Evolutionary conservation across 1,140 invertebrate species (phyloP).

Genomic region (Rhopalosiphum padi): DNA sequence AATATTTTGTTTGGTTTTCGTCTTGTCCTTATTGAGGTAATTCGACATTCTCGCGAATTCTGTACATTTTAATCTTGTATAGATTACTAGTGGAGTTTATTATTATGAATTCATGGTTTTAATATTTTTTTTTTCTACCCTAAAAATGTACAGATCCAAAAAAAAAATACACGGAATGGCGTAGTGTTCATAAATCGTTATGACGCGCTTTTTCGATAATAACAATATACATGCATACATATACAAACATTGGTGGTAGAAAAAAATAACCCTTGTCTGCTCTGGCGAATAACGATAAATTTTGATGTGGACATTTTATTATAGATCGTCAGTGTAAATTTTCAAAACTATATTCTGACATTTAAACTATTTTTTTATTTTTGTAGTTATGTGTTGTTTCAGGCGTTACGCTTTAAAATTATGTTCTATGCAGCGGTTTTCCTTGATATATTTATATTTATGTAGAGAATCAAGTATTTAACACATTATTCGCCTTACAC

Average conservation of each 20-base stretch:
- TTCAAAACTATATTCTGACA: neutral
- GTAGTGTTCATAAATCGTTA: neutral
- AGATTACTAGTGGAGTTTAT: neutral
- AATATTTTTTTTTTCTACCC: too few relatives aligned
- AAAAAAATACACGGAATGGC: neutral
- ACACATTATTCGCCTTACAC: neutral
- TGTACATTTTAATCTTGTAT: neutral
- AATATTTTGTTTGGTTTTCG: neutral
- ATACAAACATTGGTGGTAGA: neutral
- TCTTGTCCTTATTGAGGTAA: neutral
- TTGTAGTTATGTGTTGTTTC: neutral
- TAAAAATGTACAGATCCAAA: neutral
- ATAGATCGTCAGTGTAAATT: neutral
- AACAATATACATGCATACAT: neutral
- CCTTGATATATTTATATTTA: conserved; percentile 6
- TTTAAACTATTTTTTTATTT: neutral
- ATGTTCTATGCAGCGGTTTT: neutral
- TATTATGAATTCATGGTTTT: neutral
- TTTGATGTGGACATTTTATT: neutral
- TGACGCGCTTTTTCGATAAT: neutral
- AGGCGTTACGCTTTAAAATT: neutral
- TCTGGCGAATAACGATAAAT: neutral
- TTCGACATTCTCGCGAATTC: neutral
- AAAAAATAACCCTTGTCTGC: neutral
- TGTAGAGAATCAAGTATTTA: neutral